phyloP scores from a whole-genome alignment of 2,888 invertebrate genomes.

The Hecatera dysodea region DNA sequence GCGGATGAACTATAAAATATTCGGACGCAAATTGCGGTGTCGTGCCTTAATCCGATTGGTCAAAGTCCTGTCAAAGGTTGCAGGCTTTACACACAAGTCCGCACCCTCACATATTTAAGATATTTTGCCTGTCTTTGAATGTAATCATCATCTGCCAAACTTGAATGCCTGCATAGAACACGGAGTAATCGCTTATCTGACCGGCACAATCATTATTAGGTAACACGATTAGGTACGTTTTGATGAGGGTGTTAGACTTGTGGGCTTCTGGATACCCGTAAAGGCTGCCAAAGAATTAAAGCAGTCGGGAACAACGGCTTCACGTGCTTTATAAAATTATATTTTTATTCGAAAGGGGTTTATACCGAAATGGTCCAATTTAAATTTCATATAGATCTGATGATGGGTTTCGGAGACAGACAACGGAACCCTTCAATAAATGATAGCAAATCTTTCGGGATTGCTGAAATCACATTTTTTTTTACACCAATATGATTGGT shows the following conservation, averaged over 20 bases:
- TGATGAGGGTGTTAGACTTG: neutral
- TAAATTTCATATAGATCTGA: too few species aligned
- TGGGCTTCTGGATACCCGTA: neutral
- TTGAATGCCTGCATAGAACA: neutral
- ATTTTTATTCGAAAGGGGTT: too few species aligned
- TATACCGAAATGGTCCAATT: too few species aligned
- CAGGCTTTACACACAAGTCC: neutral
- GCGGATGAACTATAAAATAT: conserved; percentile 21
- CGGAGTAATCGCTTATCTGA: neutral
- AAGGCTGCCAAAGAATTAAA: neutral
- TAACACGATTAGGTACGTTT: too few species aligned
- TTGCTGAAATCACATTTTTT: too few species aligned
- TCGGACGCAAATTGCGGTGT: neutral
- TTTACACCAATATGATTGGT: too few species aligned
- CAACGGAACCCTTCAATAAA: too few species aligned
- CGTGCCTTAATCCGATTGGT: conserved; percentile 3
- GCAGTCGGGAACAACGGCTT: neutral
- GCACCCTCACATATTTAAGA: too few species aligned
- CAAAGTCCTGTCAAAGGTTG: conserved; percentile 16
- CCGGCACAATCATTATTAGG: neutral
- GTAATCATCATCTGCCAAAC: neutral
- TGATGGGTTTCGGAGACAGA: too few species aligned
- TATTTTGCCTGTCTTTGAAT: neutral
- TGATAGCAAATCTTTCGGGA: too few species aligned
- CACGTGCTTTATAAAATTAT: too few species aligned